A percentile compares a stretch with the other conserved stretches of the same genome.
Evolutionary conservation across 2,113 vertebrate genomes (phyloP).

Genomic region (Heteronetta atricapilla): DNA sequence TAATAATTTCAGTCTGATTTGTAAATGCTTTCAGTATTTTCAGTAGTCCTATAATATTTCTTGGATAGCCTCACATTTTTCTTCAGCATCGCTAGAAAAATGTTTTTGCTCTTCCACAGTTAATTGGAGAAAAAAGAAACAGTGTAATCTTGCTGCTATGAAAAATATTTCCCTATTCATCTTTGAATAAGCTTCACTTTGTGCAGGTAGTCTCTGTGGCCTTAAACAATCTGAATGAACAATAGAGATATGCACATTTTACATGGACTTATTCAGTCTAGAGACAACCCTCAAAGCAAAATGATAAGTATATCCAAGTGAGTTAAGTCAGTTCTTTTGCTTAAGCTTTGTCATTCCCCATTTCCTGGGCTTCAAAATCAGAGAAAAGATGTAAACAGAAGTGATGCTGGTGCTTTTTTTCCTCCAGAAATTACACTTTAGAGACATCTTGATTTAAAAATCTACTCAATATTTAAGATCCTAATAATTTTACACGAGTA

Average conservation of each 20-base stretch:
- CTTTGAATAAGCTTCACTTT: background rate
- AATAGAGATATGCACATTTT: background rate
- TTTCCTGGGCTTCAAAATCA: background rate
- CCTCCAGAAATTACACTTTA: background rate
- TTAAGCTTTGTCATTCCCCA: background rate
- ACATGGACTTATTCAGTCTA: background rate
- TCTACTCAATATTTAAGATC: background rate
- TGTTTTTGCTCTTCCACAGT: fast-evolving
- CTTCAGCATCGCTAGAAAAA: background rate
- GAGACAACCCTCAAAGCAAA: background rate
- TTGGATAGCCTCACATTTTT: background rate
- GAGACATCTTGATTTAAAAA: background rate
- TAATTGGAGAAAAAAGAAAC: background rate
- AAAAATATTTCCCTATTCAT: background rate
- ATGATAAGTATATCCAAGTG: background rate
- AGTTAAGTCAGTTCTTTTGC: background rate
- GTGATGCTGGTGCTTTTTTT: background rate
- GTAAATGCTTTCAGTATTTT: background rate
- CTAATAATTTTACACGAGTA: background rate
- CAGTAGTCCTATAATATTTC: background rate
- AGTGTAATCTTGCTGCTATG: background rate
- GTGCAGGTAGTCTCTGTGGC: background rate
- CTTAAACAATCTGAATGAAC: background rate
- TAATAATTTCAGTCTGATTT: background rate
- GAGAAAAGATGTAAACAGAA: background rate